phyloP scores from a whole-genome alignment of 2,888 invertebrate species.

The Taphrorychus bicolor region DNA sequence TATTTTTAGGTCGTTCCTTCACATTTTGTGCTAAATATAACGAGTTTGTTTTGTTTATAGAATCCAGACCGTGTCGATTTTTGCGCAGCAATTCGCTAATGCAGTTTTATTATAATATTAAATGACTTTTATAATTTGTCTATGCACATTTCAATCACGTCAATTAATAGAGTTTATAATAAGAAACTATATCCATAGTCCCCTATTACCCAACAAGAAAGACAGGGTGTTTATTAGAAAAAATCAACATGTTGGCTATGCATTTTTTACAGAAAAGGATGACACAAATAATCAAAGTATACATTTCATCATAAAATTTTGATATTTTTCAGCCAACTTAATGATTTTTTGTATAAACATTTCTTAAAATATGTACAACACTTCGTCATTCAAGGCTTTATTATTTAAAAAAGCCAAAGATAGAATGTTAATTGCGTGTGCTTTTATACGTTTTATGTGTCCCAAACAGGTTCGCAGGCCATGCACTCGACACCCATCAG shows the following conservation, averaged over 20 bases:
- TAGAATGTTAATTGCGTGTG: background rate
- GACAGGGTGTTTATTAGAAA: too few species aligned
- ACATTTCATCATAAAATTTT: too few species aligned
- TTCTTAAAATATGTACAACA: background rate
- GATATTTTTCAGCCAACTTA: too few species aligned
- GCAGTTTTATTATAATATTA: conserved; percentile 3
- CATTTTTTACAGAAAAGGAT: too few species aligned
- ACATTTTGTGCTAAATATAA: conserved; percentile 29
- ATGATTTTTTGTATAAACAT: background rate
- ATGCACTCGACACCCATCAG: background rate
- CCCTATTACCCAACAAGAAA: too few species aligned
- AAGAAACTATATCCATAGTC: too few species aligned
- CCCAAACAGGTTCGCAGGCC: background rate
- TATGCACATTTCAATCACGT: background rate
- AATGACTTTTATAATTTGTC: background rate
- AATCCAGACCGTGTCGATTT: conserved; percentile 12
- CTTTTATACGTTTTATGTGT: background rate
- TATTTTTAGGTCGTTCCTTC: conserved; percentile 31
- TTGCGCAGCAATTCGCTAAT: conserved; percentile 23
- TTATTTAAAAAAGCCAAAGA: background rate
- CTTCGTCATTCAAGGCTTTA: background rate
- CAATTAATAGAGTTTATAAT: too few species aligned
- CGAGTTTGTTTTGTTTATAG: conserved; percentile 29
- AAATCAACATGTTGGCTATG: too few species aligned
- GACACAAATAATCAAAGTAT: too few species aligned